Evolutionary conservation across 2,888 invertebrate species (phyloP).

Genomic region (Tenthredo notha): DNA sequence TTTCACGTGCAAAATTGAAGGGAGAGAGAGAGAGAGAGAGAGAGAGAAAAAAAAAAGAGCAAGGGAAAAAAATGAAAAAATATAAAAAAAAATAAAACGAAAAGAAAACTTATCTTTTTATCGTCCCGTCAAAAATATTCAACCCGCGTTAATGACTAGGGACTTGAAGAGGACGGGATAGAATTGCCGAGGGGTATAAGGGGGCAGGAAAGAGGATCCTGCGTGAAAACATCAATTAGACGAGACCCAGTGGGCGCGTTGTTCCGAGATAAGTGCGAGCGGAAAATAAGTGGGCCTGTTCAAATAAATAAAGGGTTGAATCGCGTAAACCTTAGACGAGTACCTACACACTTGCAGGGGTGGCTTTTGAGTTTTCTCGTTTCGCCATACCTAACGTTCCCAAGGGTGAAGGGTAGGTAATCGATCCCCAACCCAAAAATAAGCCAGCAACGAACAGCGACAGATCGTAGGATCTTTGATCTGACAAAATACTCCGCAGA

Average conservation of each 20-base stretch:
- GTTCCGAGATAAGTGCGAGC: slow-evolving; percentile 62
- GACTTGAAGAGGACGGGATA: slow-evolving; percentile 1
- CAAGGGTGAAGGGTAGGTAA: not conserved
- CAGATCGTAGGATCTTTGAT: not conserved
- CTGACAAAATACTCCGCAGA: not conserved
- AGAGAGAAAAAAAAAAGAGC: slow-evolving; percentile 53
- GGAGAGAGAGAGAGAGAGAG: not conserved
- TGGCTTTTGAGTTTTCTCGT: slow-evolving; percentile 6
- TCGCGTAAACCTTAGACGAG: slow-evolving; percentile 39
- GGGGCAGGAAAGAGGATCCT: slow-evolving; percentile 53
- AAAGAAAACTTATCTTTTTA: slow-evolving; percentile 38
- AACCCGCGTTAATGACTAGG: slow-evolving; percentile 43
- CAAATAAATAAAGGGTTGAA: slow-evolving; percentile 52
- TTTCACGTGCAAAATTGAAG: too few species aligned
- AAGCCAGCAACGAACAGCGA: not conserved
- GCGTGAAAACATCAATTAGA: slow-evolving; percentile 61
- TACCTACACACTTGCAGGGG: not conserved
- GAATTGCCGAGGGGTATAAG: not conserved
- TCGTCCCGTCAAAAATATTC: slow-evolving; percentile 27
- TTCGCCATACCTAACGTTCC: not conserved
- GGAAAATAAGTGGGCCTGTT: slow-evolving; percentile 58
- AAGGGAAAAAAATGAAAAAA: slow-evolving; percentile 46
- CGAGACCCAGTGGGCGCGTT: slow-evolving; percentile 56
- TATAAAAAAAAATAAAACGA: not conserved
- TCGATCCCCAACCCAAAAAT: not conserved